These are phyloP conservation scores for Bucco capensis DNA, from an alignment of 2,113 vertebrate species.

Conservation along the genomic window DNA sequence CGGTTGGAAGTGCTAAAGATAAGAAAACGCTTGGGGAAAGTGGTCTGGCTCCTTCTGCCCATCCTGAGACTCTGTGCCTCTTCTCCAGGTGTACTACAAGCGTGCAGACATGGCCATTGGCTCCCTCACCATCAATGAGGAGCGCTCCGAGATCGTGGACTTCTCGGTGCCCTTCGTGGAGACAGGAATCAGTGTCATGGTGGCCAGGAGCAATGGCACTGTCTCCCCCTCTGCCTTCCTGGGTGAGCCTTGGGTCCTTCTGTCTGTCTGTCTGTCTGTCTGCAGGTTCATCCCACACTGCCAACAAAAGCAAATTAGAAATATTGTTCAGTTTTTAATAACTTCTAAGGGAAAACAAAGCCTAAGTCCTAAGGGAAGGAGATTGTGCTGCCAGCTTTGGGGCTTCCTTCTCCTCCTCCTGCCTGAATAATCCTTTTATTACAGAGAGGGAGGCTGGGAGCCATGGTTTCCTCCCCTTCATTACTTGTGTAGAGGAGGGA, in stretches of 20 bases:
- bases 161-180: constrained; percentile 98
- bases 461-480: neutral
- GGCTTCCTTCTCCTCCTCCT: neutral
- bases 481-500: neutral
- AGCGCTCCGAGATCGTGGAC: constrained; percentile 94
- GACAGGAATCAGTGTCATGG: constrained; percentile 98
- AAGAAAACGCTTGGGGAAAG: neutral
- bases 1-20: neutral
- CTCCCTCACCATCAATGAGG: constrained; percentile 97
- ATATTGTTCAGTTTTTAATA: neutral
- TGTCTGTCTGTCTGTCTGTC: neutral
- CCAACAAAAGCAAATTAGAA: neutral
- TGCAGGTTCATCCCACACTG: neutral
- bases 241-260: constrained; percentile 70
- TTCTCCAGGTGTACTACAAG: constrained; percentile 89
- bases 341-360: neutral
- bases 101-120: constrained; percentile 98
- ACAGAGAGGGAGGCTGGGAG: neutral
- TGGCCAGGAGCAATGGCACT: constrained; percentile 93
- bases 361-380: neutral
- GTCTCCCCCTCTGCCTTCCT: constrained; percentile 96
- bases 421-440: constrained; percentile 39
- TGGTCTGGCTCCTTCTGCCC: neutral
- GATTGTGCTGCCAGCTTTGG: neutral
- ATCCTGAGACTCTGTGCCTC: neutral